A percentile compares a stretch with the other conserved stretches of the same genome.
phyloP scores from a whole-genome alignment of 2,888 invertebrate genomes.

The Caenorhabditis sulstoni region DNA sequence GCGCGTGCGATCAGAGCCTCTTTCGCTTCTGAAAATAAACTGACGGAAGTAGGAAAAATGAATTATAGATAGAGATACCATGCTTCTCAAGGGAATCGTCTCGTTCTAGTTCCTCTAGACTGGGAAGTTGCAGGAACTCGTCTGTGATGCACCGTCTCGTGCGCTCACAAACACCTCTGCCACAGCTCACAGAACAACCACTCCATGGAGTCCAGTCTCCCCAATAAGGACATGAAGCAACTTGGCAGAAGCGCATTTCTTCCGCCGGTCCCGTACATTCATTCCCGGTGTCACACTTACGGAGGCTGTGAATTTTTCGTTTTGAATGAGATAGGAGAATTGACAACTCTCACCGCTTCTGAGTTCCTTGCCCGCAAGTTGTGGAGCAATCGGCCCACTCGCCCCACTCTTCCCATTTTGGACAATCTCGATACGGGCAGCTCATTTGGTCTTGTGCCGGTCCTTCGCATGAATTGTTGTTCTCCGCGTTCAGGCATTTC shows the following conservation, averaged over 20 bases:
- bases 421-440: slow-evolving; percentile 72
- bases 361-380: slow-evolving; percentile 70
- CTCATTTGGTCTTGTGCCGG: slow-evolving; percentile 71
- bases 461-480: slow-evolving; percentile 64
- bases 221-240: slow-evolving; percentile 72
- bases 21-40: slow-evolving; percentile 57
- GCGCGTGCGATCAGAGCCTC: slow-evolving; percentile 60
- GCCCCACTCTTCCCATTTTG: slow-evolving; percentile 71
- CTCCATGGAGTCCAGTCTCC: slow-evolving; percentile 71
- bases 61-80: slow-evolving; percentile 30
- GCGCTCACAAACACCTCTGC: slow-evolving; percentile 68
- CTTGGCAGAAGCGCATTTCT: slow-evolving; percentile 69
- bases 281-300: slow-evolving; percentile 60
- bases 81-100: slow-evolving; percentile 59
- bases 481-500: slow-evolving; percentile 64
- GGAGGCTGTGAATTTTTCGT: slow-evolving; percentile 34
- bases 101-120: slow-evolving; percentile 66
- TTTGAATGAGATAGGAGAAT: neutral
- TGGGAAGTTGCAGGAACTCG: slow-evolving; percentile 70
- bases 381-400: slow-evolving; percentile 70
- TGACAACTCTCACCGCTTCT: slow-evolving; percentile 53
- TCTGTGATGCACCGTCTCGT: slow-evolving; percentile 69
- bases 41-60: neutral
- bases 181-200: slow-evolving; percentile 72
- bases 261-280: slow-evolving; percentile 60